phyloP scores from a whole-genome alignment of 2,797 vertebrate species.

The Channallabes apus region DNA sequence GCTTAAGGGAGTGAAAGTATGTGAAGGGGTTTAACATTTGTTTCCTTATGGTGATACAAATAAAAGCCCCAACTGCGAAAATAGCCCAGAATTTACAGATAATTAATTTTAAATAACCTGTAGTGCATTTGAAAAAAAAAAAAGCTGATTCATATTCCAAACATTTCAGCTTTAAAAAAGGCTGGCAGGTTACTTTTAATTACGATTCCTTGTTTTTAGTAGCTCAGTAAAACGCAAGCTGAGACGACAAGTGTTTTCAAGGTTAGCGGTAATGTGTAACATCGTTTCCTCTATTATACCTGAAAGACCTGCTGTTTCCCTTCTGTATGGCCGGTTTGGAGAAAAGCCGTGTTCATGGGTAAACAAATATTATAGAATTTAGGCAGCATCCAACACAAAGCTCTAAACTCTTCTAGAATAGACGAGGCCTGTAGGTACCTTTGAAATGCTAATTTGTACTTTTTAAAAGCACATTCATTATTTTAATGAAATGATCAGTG shows the following conservation, averaged over 20 bases:
- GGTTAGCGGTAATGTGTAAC: conserved; percentile 47
- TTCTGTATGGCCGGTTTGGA: conserved; percentile 12
- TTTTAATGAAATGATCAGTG: conserved; percentile 49
- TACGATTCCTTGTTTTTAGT: conserved; percentile 48
- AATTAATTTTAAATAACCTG: conserved; percentile 40
- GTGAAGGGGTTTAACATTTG: neutral
- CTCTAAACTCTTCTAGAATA: neutral
- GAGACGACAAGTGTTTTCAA: conserved; percentile 53
- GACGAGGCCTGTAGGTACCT: neutral
- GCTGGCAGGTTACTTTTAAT: conserved; percentile 49
- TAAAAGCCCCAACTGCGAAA: conserved; percentile 1
- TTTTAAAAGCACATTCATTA: conserved; percentile 43
- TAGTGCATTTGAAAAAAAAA: conserved; percentile 41
- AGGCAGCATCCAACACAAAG: neutral
- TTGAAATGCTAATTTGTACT: conserved; percentile 20
- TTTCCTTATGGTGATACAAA: neutral
- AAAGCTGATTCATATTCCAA: conserved; percentile 46
- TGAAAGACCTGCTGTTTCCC: neutral
- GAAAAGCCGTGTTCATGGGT: conserved; percentile 12
- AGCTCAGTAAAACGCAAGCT: conserved; percentile 27
- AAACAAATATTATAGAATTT: neutral
- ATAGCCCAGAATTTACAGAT: conserved; percentile 30
- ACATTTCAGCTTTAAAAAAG: conserved; percentile 33
- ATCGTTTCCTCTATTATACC: conserved; percentile 25
- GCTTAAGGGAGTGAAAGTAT: neutral